These are phyloP conservation scores for Ceryle rudis DNA, from an alignment of 2,797 vertebrate genomes.

Conservation along the genomic window DNA sequence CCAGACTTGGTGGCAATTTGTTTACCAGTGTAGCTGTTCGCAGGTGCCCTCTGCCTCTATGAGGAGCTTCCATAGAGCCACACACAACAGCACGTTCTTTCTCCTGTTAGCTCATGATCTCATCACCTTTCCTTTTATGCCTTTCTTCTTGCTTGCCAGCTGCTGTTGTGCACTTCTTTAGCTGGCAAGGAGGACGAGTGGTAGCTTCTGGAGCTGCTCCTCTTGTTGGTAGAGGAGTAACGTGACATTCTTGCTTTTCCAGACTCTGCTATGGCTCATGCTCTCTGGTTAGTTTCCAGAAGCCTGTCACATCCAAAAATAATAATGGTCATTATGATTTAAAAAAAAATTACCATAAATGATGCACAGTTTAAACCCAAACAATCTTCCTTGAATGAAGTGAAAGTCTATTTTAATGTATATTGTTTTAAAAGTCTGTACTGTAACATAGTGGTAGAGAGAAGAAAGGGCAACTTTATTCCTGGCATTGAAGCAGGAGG, in stretches of 20 bases:
- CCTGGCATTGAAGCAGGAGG: not conserved
- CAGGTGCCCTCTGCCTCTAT: not conserved
- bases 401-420: not conserved
- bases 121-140: constrained; percentile 33
- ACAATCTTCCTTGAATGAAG: not conserved
- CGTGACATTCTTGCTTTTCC: not conserved
- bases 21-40: not conserved
- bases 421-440: not conserved
- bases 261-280: not conserved
- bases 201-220: constrained; percentile 5
- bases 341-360: not conserved
- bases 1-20: not conserved
- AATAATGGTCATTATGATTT: not conserved
- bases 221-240: not conserved
- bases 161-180: not conserved
- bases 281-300: not conserved
- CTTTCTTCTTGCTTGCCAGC: constrained; percentile 13
- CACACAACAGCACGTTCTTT: not conserved
- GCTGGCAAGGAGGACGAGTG: not conserved
- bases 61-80: not conserved
- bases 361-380: not conserved
- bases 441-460: not conserved
- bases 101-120: constrained; percentile 63
- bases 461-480: not conserved
- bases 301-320: not conserved